These are phyloP conservation scores for Oryzias javanicus DNA, from an alignment of 2,113 vertebrate species.

Conservation along the genomic window DNA sequence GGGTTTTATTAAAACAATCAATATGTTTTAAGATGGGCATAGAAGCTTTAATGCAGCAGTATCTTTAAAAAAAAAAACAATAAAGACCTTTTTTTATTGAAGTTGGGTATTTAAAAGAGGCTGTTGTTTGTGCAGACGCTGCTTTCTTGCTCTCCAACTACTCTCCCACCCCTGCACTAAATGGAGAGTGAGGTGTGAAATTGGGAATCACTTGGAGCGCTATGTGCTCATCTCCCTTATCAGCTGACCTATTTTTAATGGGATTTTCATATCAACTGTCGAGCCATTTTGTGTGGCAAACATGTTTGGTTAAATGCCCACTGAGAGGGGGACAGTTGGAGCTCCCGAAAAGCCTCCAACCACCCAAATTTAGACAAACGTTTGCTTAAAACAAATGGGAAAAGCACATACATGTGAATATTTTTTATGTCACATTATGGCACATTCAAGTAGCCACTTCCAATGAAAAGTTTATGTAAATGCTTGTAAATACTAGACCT, in stretches of 20 bases:
- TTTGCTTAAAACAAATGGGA: no score
- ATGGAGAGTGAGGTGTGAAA: conserved; percentile 62
- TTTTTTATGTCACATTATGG: no score
- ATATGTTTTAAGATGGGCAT: no score
- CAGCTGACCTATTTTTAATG: conserved; percentile 59
- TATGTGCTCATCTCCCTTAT: conserved; percentile 56
- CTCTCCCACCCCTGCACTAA: conserved; percentile 1
- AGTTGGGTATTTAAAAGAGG: conserved; percentile 5
- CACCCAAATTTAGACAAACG: background rate
- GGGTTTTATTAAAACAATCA: no score
- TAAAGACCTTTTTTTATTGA: no score
- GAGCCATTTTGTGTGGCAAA: conserved; percentile 37
- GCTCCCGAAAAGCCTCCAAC: background rate
- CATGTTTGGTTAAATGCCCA: conserved; percentile 28
- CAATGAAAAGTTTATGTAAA: no score
- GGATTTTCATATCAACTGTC: conserved; percentile 55
- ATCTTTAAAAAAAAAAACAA: no score
- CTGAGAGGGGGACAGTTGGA: background rate
- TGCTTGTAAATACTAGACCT: no score
- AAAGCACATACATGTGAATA: no score
- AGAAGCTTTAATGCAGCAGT: no score
- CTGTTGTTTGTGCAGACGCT: conserved; percentile 12
- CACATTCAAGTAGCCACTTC: no score
- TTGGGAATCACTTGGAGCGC: conserved; percentile 58
- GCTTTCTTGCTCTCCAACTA: conserved; percentile 4